phyloP scores from a whole-genome alignment of 1,140 invertebrate species.

The Brachionus manjavacas region DNA sequence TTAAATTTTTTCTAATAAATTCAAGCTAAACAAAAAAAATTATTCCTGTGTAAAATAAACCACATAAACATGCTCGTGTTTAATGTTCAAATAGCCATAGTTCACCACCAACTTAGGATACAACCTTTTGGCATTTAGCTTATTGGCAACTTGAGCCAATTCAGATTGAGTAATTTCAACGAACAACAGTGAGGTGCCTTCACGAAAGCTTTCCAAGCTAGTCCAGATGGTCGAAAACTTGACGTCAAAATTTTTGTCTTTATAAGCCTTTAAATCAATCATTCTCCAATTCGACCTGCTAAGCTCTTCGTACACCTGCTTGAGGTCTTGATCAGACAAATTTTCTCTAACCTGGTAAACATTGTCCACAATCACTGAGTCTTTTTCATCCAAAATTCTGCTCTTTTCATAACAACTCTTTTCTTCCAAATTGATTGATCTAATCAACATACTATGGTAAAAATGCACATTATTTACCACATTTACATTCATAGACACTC shows the following conservation, averaged over 20 bases:
- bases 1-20: too few relatives aligned
- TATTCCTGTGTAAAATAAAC: constrained; percentile 12
- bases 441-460: not conserved
- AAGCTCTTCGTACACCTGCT: not conserved
- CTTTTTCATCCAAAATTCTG: not conserved
- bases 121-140: not conserved
- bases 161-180: not conserved
- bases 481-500: not conserved
- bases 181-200: not conserved
- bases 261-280: not conserved
- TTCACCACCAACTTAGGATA: not conserved
- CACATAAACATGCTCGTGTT: not conserved
- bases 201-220: not conserved
- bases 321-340: not conserved
- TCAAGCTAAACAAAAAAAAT: too few relatives aligned
- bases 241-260: not conserved
- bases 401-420: not conserved
- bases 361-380: not conserved
- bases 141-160: not conserved
- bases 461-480: not conserved
- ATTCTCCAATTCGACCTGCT: not conserved
- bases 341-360: not conserved
- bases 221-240: constrained; percentile 11
- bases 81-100: not conserved
- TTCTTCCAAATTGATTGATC: not conserved